Base-by-base conservation (phyloP, 2,888 invertebrate species). In the Andricus curvator region DNA sequence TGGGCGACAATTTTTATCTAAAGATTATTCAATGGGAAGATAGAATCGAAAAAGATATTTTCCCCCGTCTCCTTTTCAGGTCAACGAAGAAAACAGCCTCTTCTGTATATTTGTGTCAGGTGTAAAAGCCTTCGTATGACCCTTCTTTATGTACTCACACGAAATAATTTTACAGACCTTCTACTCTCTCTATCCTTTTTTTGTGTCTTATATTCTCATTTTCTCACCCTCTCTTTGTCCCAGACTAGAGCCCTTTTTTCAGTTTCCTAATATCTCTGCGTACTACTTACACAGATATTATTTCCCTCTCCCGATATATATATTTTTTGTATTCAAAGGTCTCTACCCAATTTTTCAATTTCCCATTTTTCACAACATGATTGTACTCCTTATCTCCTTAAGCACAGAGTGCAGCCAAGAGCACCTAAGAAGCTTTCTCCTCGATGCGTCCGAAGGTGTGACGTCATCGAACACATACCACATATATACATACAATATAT, bases 401-500 rank as follows among this genome's bases (percentile, higher is more conserved):
- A 86, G 89, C 89, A 89, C 89, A 88, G 89, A 90, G 91, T 90
- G 91, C 89, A 90, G 89, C 87, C 86, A 89, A 89, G 86, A 88
- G 86, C 87, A 86, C 85, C 83, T 79, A 83, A 85, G 82, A 84
- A 85, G 85, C 85, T 86, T 87, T 74, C 76, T 84, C 81, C 80
- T 78, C 78, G 78, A 82, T 80, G 82, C 83, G 80, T 81, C 86
- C 83, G 84, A 62, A 81, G 78, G 77, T 78, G 83, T 82, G 85
- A 84, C 82, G 82, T 67, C 81, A 79, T 80, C 79, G 68, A 65
- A 68, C 29, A 68, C 68, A 68, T 48, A 48, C 68, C n/a, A 68
- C 68, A 68, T 48, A 68, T 44, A 68, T 25, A 68, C 25, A 68
- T 48, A 48, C 41, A 68, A 25, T 68, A 68, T 85, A 85, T 70